Evolutionary conservation across 2,888 invertebrate species (phyloP).

Genomic region (Polydrusus pterygomalis): DNA sequence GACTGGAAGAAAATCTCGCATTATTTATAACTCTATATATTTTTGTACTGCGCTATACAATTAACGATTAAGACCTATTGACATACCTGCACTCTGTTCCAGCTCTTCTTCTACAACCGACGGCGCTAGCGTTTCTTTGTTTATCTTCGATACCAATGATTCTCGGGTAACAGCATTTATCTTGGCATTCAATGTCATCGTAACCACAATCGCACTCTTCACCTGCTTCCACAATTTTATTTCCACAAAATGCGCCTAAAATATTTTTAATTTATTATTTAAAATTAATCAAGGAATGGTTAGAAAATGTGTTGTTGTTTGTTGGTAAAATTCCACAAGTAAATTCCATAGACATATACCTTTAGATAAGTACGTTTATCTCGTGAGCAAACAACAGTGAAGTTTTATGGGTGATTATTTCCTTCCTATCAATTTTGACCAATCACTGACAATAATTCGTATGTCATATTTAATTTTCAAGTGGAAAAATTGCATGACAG

Average conservation of each 20-base stretch:
- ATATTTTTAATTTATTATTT: constrained; percentile 36
- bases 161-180: constrained; percentile 95
- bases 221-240: constrained; percentile 97
- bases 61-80: neutral
- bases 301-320: no score
- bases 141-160: constrained; percentile 82
- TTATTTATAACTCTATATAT: no score
- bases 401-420: no score
- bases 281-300: no score
- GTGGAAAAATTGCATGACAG: no score
- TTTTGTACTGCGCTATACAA: neutral
- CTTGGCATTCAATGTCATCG: constrained; percentile 88
- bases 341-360: no score
- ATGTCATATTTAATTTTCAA: no score
- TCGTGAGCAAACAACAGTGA: no score
- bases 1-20: constrained; percentile 76
- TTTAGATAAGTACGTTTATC: no score
- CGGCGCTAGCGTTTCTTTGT: constrained; percentile 81
- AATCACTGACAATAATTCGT: no score
- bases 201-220: constrained; percentile 99
- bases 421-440: no score
- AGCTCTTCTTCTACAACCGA: constrained; percentile 86
- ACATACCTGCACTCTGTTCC: constrained; percentile 87
- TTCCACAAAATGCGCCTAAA: constrained; percentile 97
- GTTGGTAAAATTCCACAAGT: no score